Conservation (phyloP, 2,797 vertebrate genomes). For the Leptoclinus maculatus region DNA sequence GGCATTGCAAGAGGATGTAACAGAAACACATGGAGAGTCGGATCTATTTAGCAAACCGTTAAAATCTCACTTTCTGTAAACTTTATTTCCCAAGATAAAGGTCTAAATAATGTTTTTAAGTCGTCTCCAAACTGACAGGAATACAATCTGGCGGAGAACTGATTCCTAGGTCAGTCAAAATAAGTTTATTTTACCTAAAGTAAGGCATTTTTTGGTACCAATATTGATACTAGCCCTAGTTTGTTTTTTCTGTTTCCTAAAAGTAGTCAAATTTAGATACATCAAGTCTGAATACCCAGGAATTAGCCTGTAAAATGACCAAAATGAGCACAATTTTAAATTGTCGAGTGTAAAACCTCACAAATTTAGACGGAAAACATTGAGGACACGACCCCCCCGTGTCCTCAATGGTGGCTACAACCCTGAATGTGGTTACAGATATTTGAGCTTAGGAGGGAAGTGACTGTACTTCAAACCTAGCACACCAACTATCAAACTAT, state of each 20-base stretch:
- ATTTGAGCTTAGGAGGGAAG: slow-evolving; percentile 1
- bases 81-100: neutral
- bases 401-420: neutral
- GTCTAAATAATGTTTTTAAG: neutral
- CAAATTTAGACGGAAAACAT: neutral
- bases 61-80: neutral
- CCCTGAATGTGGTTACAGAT: slow-evolving; percentile 1
- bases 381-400: neutral
- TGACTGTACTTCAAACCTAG: neutral
- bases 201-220: neutral
- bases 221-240: neutral
- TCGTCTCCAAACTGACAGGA: neutral
- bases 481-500: too few relatives aligned
- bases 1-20: neutral
- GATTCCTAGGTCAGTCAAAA: neutral
- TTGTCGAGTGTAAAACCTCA: neutral
- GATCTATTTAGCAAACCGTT: neutral
- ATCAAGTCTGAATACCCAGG: neutral
- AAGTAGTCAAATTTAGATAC: neutral
- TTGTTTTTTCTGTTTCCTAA: neutral
- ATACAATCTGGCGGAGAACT: neutral
- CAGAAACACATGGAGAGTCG: neutral
- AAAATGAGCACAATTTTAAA: neutral
- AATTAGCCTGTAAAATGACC: neutral
- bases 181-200: too few relatives aligned